Conservation (phyloP, 2,888 invertebrate genomes). For the Hydropsyche betteni region DNA sequence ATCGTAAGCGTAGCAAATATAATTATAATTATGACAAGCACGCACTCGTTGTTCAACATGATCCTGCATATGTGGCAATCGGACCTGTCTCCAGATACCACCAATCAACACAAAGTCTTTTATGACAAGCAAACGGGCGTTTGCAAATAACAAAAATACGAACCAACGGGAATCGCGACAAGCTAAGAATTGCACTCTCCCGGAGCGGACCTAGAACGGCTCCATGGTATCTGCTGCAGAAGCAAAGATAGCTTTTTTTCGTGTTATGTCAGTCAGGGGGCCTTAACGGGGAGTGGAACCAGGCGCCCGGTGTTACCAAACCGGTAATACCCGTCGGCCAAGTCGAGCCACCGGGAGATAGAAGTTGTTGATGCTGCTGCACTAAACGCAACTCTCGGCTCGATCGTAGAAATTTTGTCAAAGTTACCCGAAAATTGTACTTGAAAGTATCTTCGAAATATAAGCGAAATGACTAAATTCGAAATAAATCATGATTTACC, state of each 20-base stretch:
- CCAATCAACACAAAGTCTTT: no score
- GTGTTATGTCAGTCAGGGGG: slow-evolving; percentile 31
- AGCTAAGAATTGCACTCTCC: background rate
- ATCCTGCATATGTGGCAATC: no score
- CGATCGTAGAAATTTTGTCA: background rate
- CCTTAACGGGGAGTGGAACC: slow-evolving; percentile 37
- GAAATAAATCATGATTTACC: no score
- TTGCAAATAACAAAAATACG: background rate
- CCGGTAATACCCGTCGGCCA: slow-evolving; percentile 42
- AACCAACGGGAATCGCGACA: slow-evolving; percentile 18
- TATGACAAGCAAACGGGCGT: background rate
- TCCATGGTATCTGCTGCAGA: background rate
- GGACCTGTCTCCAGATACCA: no score
- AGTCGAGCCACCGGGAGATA: slow-evolving; percentile 18
- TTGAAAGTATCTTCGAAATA: background rate
- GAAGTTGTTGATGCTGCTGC: slow-evolving; percentile 20
- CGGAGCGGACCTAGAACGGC: background rate
- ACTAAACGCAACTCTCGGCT: background rate
- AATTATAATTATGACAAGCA: no score
- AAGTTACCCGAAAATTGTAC: no score
- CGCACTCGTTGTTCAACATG: no score
- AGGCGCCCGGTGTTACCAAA: slow-evolving; percentile 42
- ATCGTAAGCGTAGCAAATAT: no score
- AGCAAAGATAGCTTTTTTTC: slow-evolving; percentile 13
- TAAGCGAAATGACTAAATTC: no score